Conservation (phyloP, 2,888 invertebrate genomes). For the Reticulitermes lucifugus region DNA sequence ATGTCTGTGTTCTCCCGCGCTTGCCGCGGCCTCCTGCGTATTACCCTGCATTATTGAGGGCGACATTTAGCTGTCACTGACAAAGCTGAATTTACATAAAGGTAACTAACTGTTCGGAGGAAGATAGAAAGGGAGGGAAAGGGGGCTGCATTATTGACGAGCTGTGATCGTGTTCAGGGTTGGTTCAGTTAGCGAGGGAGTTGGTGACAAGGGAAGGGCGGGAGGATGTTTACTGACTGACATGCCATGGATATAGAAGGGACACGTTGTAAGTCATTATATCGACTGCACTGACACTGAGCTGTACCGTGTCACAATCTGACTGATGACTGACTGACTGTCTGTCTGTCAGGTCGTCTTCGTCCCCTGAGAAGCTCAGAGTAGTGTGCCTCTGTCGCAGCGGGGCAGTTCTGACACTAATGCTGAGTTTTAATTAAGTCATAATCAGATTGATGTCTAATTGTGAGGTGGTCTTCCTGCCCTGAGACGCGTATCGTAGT, state of each 20-base stretch:
- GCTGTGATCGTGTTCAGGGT: constrained; percentile 39
- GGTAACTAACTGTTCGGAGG: constrained; percentile 51
- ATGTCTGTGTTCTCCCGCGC: constrained; percentile 13
- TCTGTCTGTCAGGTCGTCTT: no score
- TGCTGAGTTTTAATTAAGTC: no score
- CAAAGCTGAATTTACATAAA: constrained; percentile 53
- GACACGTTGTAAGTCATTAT: constrained; percentile 6
- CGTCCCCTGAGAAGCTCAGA: no score
- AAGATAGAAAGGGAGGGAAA: neutral
- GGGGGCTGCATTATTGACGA: constrained; percentile 50
- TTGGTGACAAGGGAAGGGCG: constrained; percentile 39
- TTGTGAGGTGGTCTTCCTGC: no score
- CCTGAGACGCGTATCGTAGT: no score
- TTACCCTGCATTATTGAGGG: constrained; percentile 49
- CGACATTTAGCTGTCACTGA: constrained; percentile 52
- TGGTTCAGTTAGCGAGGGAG: constrained; percentile 39
- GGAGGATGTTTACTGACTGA: constrained; percentile 31
- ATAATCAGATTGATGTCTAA: no score
- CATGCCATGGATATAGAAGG: neutral
- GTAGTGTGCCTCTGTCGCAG: no score
- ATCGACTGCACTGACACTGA: neutral
- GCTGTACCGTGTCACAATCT: no score
- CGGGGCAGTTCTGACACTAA: no score
- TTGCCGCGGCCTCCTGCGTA: constrained; percentile 31
- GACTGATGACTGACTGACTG: no score